Conservation (phyloP, 2,888 invertebrate genomes). For the Agrochola lychnidis region DNA sequence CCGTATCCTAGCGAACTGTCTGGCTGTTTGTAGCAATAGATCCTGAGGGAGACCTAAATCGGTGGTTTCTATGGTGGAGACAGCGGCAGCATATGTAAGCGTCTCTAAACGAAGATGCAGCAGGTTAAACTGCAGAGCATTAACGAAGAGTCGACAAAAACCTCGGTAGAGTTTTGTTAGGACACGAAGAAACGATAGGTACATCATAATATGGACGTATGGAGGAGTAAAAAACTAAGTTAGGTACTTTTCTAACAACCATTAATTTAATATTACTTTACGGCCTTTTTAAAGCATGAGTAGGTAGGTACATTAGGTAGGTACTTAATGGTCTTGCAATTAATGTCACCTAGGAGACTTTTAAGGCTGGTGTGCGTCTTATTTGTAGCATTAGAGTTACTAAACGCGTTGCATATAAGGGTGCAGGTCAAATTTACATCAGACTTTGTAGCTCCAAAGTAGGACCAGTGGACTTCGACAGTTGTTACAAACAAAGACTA, state of each 20-base stretch:
- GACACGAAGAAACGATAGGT: too few relatives aligned
- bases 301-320: neutral
- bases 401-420: conserved; percentile 27
- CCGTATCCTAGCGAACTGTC: neutral
- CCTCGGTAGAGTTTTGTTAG: too few relatives aligned
- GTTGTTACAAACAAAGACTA: neutral
- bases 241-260: conserved; percentile 1
- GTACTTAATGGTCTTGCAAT: neutral
- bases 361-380: conserved; percentile 14
- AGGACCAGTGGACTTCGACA: conserved; percentile 6
- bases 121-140: too few relatives aligned
- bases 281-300: conserved; percentile 20
- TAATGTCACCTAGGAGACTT: conserved; percentile 14
- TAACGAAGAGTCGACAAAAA: too few relatives aligned
- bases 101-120: too few relatives aligned
- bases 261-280: conserved; percentile 21
- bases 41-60: neutral
- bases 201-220: neutral
- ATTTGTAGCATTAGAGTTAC: conserved; percentile 31
- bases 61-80: too few relatives aligned
- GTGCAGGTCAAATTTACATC: conserved; percentile 37
- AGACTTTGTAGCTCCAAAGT: conserved; percentile 36
- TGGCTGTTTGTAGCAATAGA: too few relatives aligned
- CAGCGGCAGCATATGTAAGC: too few relatives aligned
- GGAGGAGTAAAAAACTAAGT: neutral